Percentiles rank a stretch among this genome's conserved stretches.
These are phyloP conservation scores for Silurus asotus DNA, from an alignment of 2,113 vertebrate species.

Conservation along the genomic window DNA sequence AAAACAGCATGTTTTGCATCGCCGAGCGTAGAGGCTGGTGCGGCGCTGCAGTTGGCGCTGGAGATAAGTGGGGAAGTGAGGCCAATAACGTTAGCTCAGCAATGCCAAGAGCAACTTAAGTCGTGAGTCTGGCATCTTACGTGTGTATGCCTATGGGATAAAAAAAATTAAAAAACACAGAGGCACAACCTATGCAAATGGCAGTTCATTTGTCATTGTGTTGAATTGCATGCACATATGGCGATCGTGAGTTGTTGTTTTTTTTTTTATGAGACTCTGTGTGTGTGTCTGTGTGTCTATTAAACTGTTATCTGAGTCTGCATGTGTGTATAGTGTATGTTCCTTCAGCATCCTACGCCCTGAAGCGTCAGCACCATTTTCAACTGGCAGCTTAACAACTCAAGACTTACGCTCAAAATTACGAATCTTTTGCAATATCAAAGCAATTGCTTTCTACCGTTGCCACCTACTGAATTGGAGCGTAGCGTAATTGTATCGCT, in stretches of 20 bases:
- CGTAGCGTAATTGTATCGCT: not conserved
- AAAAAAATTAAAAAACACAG: not conserved
- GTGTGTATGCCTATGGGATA: constrained; percentile 25
- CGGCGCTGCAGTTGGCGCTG: constrained; percentile 43
- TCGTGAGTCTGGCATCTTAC: constrained; percentile 39
- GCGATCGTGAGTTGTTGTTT: constrained; percentile 1
- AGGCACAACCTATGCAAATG: constrained; percentile 50
- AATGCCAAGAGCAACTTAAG: constrained; percentile 47
- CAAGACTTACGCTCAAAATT: not conserved
- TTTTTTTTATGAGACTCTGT: not conserved
- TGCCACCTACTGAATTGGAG: not conserved
- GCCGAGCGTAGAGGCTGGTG: constrained; percentile 40
- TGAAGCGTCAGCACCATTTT: not conserved
- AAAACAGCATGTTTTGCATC: constrained; percentile 51
- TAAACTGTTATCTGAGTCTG: constrained; percentile 1
- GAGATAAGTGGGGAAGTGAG: constrained; percentile 52
- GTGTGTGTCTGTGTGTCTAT: constrained; percentile 42
- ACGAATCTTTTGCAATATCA: not conserved
- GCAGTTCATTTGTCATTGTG: constrained; percentile 40
- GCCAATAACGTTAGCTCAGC: constrained; percentile 43
- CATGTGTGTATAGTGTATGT: not conserved
- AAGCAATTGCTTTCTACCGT: not conserved
- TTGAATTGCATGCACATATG: constrained; percentile 45
- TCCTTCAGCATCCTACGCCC: not conserved
- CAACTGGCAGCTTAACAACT: not conserved